Evolutionary conservation across 1,140 invertebrate genomes (phyloP).

Genomic region (Pseudoatta argentina): DNA sequence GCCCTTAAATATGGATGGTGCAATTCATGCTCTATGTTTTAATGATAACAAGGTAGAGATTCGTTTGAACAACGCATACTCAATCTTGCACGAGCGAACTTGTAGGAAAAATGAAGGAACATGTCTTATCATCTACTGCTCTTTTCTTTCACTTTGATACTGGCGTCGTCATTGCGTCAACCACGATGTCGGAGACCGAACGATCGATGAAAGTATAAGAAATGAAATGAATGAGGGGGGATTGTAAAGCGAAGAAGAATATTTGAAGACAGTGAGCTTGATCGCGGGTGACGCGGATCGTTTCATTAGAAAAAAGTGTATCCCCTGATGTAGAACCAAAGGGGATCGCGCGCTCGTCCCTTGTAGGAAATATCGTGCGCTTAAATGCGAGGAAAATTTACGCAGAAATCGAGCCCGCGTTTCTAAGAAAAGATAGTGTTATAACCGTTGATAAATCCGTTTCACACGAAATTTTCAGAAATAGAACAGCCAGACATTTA

Average conservation of each 20-base stretch:
- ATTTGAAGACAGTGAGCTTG: slow-evolving; percentile 45
- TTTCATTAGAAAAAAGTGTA: slow-evolving; percentile 52
- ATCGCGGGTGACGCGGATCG: slow-evolving; percentile 31
- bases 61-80: background rate
- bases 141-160: slow-evolving; percentile 32
- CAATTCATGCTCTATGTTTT: no score
- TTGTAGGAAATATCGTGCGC: slow-evolving; percentile 14
- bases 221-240: slow-evolving; percentile 21
- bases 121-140: slow-evolving; percentile 2
- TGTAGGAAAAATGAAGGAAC: background rate
- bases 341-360: slow-evolving; percentile 27
- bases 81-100: background rate
- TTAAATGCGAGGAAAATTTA: slow-evolving; percentile 50
- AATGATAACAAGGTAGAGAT: background rate
- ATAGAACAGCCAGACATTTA: background rate
- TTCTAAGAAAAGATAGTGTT: background rate
- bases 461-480: slow-evolving; percentile 2
- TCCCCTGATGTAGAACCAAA: slow-evolving; percentile 14
- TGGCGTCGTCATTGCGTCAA: slow-evolving; percentile 36
- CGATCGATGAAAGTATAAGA: slow-evolving; percentile 57
- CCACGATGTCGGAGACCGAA: slow-evolving; percentile 31
- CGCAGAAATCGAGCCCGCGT: slow-evolving; percentile 19
- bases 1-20: no score
- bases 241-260: slow-evolving; percentile 34
- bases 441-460: background rate